A percentile compares a stretch with the other conserved stretches of the same genome.
phyloP scores from a whole-genome alignment of 2,888 invertebrate species.

The Biston betularia region DNA sequence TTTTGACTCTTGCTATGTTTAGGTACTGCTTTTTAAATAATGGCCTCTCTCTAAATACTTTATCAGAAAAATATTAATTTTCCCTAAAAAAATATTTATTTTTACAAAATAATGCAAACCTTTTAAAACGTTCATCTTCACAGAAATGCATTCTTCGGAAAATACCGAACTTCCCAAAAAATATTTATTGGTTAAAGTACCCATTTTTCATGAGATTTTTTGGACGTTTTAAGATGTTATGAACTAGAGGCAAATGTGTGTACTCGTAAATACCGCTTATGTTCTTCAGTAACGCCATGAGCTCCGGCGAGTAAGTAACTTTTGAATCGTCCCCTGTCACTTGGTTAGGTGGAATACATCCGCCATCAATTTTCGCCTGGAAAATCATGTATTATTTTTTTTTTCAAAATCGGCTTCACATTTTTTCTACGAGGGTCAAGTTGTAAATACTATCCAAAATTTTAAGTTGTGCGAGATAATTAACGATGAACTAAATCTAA shows the following conservation, averaged over 20 bases:
- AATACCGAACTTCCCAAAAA: not conserved
- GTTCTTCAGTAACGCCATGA: conserved; percentile 41
- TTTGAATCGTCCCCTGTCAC: conserved; percentile 4
- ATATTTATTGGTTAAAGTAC: no score
- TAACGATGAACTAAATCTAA: no score
- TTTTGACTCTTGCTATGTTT: not conserved
- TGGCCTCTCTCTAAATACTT: not conserved
- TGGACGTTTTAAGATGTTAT: conserved; percentile 7
- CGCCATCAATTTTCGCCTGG: conserved; percentile 5
- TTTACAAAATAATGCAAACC: not conserved
- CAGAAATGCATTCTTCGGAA: not conserved
- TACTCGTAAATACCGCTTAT: conserved; percentile 39
- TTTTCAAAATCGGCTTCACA: not conserved
- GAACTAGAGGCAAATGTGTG: not conserved
- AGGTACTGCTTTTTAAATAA: not conserved
- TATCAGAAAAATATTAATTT: no score
- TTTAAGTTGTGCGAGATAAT: no score
- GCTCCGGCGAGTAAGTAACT: conserved; percentile 9
- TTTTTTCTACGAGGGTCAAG: no score
- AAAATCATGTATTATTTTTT: not conserved
- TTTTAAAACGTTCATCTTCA: no score
- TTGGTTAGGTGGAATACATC: not conserved
- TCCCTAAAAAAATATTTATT: no score
- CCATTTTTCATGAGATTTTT: not conserved
- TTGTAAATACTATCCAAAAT: no score